Evolutionary conservation across 2,888 invertebrate genomes (phyloP).

Genomic region (Standfussiana lucernea): DNA sequence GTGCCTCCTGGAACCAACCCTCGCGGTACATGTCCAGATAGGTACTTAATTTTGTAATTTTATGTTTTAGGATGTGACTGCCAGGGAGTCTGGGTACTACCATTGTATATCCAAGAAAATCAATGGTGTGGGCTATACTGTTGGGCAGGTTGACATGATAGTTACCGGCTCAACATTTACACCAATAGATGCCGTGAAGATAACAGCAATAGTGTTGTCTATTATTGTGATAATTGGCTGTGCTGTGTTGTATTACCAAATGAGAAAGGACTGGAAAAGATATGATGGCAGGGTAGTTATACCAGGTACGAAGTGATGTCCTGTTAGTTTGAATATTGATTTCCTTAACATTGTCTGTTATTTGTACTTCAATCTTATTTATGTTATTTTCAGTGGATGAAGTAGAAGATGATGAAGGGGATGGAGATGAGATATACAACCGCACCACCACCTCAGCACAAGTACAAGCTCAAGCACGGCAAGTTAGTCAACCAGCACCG

Average conservation of each 20-base stretch:
- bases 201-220: constrained; percentile 86
- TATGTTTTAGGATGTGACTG: constrained; percentile 90
- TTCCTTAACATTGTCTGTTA: background rate
- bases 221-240: constrained; percentile 85
- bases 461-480: constrained; percentile 37
- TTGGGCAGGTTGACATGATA: constrained; percentile 91
- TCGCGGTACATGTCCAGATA: too few species aligned
- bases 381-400: constrained; percentile 85
- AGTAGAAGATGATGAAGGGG: constrained; percentile 84
- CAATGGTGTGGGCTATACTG: constrained; percentile 87
- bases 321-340: background rate
- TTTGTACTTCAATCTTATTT: background rate
- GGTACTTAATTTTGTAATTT: constrained; percentile 9
- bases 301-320: constrained; percentile 77
- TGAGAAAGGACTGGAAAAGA: constrained; percentile 86
- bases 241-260: constrained; percentile 84
- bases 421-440: constrained; percentile 88
- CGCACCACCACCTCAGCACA: constrained; percentile 83
- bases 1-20: too few species aligned
- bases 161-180: constrained; percentile 87
- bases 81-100: constrained; percentile 92
- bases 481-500: constrained; percentile 76
- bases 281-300: constrained; percentile 83
- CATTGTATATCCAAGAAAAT: constrained; percentile 92
- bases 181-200: constrained; percentile 86